Evolutionary conservation across 2,888 invertebrate genomes (phyloP).

Genomic region (Drosophila setosimentum): DNA sequence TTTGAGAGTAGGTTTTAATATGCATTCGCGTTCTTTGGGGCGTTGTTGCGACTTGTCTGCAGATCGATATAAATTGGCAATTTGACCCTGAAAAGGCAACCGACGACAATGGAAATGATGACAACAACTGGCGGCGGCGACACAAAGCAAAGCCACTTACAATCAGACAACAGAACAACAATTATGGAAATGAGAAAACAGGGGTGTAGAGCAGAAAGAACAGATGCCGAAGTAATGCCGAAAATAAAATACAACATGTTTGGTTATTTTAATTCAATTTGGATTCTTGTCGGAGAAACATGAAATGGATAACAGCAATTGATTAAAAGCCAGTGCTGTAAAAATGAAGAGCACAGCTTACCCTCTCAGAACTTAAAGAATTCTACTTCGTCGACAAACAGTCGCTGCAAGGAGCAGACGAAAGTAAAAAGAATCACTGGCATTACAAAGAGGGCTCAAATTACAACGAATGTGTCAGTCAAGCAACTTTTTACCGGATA

Average conservation of each 20-base stretch:
- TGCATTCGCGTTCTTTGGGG: conserved; percentile 29
- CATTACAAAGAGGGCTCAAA: neutral
- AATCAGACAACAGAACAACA: conserved; percentile 56
- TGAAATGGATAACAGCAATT: conserved; percentile 50
- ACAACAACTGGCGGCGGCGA: conserved; percentile 42
- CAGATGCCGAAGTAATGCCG: conserved; percentile 53
- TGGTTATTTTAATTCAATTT: conserved; percentile 75
- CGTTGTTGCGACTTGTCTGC: conserved; percentile 25
- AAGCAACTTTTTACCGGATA: neutral
- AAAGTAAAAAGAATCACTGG: no score
- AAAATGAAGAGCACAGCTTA: neutral
- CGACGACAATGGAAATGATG: conserved; percentile 45
- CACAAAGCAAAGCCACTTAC: conserved; percentile 46
- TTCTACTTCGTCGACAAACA: conserved; percentile 3
- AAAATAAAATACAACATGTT: conserved; percentile 48
- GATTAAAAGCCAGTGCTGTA: conserved; percentile 6
- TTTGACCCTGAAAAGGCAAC: conserved; percentile 77
- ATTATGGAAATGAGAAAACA: conserved; percentile 68
- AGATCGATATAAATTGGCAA: conserved; percentile 78
- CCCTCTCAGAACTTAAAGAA: conserved; percentile 13
- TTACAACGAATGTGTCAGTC: neutral
- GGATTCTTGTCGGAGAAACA: conserved; percentile 40
- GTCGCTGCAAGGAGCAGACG: neutral
- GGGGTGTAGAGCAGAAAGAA: conserved; percentile 2
- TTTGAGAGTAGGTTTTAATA: conserved; percentile 47